Conservation (phyloP, 92 coral and sea anemone species). For the Palythoa grandis region DNA sequence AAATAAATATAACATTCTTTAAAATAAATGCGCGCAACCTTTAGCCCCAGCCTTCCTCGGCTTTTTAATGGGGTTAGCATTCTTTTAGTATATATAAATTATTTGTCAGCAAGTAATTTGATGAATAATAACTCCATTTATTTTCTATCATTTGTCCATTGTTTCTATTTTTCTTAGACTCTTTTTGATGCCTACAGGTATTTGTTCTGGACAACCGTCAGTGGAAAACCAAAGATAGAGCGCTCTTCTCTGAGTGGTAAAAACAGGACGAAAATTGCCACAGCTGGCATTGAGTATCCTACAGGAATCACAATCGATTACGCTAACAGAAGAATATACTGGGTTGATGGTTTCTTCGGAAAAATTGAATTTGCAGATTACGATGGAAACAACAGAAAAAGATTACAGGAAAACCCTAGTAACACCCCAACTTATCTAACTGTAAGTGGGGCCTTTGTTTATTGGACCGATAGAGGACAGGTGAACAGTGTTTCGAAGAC, state of each 20-base stretch:
- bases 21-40: too few species aligned
- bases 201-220: conserved; percentile 26
- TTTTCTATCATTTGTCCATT: too few species aligned
- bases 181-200: not conserved
- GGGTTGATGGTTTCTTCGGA: conserved; percentile 12
- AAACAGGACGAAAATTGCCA: not conserved
- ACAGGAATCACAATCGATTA: conserved; percentile 25
- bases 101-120: too few species aligned
- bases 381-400: conserved; percentile 22
- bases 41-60: too few species aligned
- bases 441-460: conserved; percentile 31
- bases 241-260: conserved; percentile 30
- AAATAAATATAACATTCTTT: too few species aligned
- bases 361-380: conserved; percentile 20
- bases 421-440: conserved; percentile 39
- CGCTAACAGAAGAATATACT: conserved; percentile 13
- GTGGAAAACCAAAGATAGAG: conserved; percentile 1
- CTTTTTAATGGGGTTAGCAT: too few species aligned
- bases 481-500: conserved; percentile 5
- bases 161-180: too few species aligned
- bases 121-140: too few species aligned
- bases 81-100: too few species aligned
- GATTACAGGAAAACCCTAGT: not conserved
- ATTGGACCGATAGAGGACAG: conserved; percentile 45
- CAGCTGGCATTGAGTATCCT: not conserved